These are phyloP conservation scores for Diplosoma virens DNA, from an alignment of 23 tunicate genomes.

Conservation along the genomic window DNA sequence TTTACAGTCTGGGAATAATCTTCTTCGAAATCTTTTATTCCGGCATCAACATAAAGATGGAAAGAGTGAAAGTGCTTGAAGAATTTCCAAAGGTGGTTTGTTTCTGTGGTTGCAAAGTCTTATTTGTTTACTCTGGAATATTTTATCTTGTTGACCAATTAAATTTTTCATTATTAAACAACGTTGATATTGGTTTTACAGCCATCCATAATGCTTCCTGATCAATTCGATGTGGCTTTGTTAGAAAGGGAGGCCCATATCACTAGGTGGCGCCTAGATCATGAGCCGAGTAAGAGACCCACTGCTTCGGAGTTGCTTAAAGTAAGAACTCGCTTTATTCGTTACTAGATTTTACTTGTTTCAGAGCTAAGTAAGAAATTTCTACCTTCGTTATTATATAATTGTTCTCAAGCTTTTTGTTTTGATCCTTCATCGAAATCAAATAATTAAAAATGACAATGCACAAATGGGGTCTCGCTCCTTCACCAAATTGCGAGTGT, in stretches of 20 bases:
- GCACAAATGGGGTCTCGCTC: no score
- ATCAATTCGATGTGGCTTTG: slow-evolving; percentile 51
- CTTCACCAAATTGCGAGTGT: no score
- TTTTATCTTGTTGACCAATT: no score
- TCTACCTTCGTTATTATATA: no score
- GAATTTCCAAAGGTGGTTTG: slow-evolving; percentile 49
- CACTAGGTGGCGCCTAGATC: slow-evolving; percentile 77
- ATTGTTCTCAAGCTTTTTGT: no score
- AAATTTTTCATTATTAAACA: no score
- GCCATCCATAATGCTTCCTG: slow-evolving; percentile 66
- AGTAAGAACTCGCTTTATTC: slow-evolving; percentile 14
- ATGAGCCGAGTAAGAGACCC: slow-evolving; percentile 72
- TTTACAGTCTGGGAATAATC: slow-evolving; percentile 91
- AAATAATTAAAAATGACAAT: no score
- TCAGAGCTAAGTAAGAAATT: no score
- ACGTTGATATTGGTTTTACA: no score
- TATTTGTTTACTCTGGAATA: no score
- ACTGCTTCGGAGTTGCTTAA: slow-evolving; percentile 67
- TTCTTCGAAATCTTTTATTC: slow-evolving; percentile 82
- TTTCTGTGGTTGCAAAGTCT: no score
- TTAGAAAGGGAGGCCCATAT: slow-evolving; percentile 54
- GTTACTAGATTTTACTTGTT: not conserved
- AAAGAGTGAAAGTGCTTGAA: slow-evolving; percentile 72
- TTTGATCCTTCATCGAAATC: no score
- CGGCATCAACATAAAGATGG: slow-evolving; percentile 71